Percentiles rank a stretch among this genome's conserved stretches.
Conservation (phyloP, 2,113 vertebrate species). For the Tenebrosternarchus preto region DNA sequence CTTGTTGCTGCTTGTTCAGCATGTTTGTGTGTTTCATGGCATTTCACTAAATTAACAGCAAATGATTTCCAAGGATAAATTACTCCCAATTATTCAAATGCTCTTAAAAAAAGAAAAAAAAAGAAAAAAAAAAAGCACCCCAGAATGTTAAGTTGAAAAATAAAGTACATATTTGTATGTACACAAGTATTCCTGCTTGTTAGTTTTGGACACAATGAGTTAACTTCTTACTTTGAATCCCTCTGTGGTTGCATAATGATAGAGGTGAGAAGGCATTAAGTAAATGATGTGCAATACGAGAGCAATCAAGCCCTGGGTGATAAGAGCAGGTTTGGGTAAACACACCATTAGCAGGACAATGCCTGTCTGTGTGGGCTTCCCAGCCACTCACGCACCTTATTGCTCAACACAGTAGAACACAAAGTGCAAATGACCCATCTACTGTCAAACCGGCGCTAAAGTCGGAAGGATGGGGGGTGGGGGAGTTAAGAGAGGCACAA, state of each 20-base stretch:
- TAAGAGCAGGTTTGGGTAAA: slow-evolving; percentile 46
- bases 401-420: slow-evolving; percentile 46
- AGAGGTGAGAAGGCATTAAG: slow-evolving; percentile 47
- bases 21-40: slow-evolving; percentile 6
- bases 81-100: neutral
- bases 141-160: neutral
- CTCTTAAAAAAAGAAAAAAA: neutral
- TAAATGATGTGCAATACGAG: slow-evolving; percentile 51
- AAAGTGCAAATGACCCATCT: slow-evolving; percentile 35
- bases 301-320: slow-evolving; percentile 43
- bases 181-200: neutral
- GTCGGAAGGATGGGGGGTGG: slow-evolving; percentile 35
- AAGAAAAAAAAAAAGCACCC: too few species aligned
- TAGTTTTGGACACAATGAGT: slow-evolving; percentile 36
- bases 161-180: neutral
- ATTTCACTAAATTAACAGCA: neutral
- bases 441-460: slow-evolving; percentile 48
- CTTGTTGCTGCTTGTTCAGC: neutral
- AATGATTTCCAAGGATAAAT: neutral
- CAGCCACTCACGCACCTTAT: slow-evolving; percentile 40
- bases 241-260: slow-evolving; percentile 38
- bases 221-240: slow-evolving; percentile 13
- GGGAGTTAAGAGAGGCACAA: slow-evolving; percentile 37
- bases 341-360: slow-evolving; percentile 43
- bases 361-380: slow-evolving; percentile 47